Evolutionary conservation across 2,113 vertebrate species (phyloP), one percentile per base, ranked within the genome.

Genomic region (Prionailurus bengalensis): DNA sequence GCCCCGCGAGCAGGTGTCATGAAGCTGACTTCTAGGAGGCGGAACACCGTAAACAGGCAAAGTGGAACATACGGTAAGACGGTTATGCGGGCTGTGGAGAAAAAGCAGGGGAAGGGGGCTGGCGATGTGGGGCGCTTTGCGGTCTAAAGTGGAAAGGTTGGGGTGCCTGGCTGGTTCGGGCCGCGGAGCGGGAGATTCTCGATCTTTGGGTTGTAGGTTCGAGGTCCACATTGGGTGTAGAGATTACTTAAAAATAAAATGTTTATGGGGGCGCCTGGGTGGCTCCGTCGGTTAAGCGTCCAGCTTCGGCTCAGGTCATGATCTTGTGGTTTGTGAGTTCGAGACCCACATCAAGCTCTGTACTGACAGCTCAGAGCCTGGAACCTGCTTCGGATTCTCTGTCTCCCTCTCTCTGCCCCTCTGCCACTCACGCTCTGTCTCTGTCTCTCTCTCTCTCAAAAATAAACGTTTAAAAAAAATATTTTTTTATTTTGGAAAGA

Each of bases 51-150:
- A 14, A 25, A 39, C 21, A 31, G 33, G 70, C 73, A 25, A 31
- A 42, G 1, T 6, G 6, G 58, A 3, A 31, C 25, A 58, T 17
- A 12, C 1, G 5, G 23, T 15, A 13, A 16, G 39, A 10, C 68
- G 33, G 71, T 2, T 5, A 5, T 0, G 27, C 53, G 86, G 93
- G 66, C 73, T 2, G 36, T 39, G 81, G 74, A 29, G 36, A 13
- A 13, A 21, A 7, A 39, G 27, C 33, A 36, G 55, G 31, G 25
- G 7, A 1, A 2, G 14, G 76, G 45, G 78, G 6, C 1, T 0
- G 15, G 53, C 1, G 31, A 2, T 5, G 53, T 11, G 4, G 21
- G 31, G 36, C 7, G 16, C 13, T 42, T 0, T 53, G 17, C 7
- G 3, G 6, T 6, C 45, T 36, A 8, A 42, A 93, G 78, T 4